Conservation (phyloP, 2,797 vertebrate genomes). For the Crocodylus rhombifer region DNA sequence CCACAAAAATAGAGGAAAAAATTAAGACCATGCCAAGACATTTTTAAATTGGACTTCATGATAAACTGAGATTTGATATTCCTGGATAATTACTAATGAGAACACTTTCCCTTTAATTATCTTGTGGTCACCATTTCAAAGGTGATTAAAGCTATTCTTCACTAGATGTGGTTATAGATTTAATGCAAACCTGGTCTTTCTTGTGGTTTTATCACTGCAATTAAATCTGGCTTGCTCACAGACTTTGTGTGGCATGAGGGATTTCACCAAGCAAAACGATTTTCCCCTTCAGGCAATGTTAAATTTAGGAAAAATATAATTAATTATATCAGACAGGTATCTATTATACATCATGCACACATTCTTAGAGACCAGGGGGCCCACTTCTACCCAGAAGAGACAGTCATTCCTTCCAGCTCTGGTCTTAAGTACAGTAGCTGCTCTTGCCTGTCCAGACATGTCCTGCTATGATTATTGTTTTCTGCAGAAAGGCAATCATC, state of each 20-base stretch:
- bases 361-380: slow-evolving; percentile 81
- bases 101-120: slow-evolving; percentile 98
- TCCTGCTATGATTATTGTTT: slow-evolving; percentile 24
- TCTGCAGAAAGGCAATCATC: background rate
- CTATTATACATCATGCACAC: slow-evolving; percentile 87
- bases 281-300: slow-evolving; percentile 93
- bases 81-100: slow-evolving; percentile 83
- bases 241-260: slow-evolving; percentile 95
- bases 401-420: slow-evolving; percentile 2
- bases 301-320: slow-evolving; percentile 96
- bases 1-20: slow-evolving; percentile 49
- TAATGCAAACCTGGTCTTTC: slow-evolving; percentile 96
- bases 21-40: slow-evolving; percentile 61
- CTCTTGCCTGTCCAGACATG: slow-evolving; percentile 17
- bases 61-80: slow-evolving; percentile 85
- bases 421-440: slow-evolving; percentile 39
- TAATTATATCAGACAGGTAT: slow-evolving; percentile 95
- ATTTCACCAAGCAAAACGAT: slow-evolving; percentile 89
- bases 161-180: slow-evolving; percentile 94
- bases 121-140: slow-evolving; percentile 93
- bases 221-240: slow-evolving; percentile 92
- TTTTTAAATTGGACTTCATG: slow-evolving; percentile 77
- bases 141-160: slow-evolving; percentile 91
- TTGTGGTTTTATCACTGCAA: slow-evolving; percentile 97
- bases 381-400: slow-evolving; percentile 61